Evolutionary conservation across 2,113 vertebrate species (phyloP), one percentile per base, ranked within the genome.

Genomic region (Glareola pratincola): DNA sequence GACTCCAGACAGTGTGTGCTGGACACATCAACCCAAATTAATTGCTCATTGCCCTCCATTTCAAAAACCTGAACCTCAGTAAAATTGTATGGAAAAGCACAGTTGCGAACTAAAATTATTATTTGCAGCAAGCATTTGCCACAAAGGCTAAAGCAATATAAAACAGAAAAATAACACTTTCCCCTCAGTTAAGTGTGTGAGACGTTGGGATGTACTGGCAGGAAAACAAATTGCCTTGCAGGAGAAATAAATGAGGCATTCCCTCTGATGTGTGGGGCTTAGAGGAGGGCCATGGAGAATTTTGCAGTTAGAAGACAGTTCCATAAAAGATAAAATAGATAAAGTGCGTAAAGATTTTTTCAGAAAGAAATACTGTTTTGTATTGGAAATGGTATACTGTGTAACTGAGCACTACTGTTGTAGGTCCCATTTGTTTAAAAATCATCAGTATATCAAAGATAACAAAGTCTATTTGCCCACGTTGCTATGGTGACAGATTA

Each of bases 401-500:
- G 72, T 80, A 90, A 76, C 74, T 88, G 67, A 96, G 60, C 48
- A 77, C 75, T 72, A 79, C 54, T 84, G 54, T 67, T 94, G 29
- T 39, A 83, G 81, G 97, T 94, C 83, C 93, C 41, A 60, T 87
- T 94, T 90, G 74, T 92, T 90, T 90, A 85, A 96, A 96, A 97
- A 85, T 86, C 41, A 36, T 72, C 72, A 95, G 71, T 94, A 26
- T 95, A 74, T 96, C 50, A 82, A 41, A 75, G 94, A 85, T 90
- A 97, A 92, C 76, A 94, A 95, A 86, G 90, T 94, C 27, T 64
- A 57, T 92, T 93, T 92, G 96, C 87, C 85, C 72, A 12, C 5
- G 97, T 98, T 98, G 72, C 97, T 96, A 96, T 98, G 92, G 94
- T 95, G 97, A 97, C 94, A 89, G 54, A 90, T 96, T 93, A 83